A percentile compares a stretch with the other conserved stretches of the same genome.
These are phyloP conservation scores for Pelochelys cantorii DNA, from an alignment of 2,797 vertebrate genomes.

Conservation along the genomic window DNA sequence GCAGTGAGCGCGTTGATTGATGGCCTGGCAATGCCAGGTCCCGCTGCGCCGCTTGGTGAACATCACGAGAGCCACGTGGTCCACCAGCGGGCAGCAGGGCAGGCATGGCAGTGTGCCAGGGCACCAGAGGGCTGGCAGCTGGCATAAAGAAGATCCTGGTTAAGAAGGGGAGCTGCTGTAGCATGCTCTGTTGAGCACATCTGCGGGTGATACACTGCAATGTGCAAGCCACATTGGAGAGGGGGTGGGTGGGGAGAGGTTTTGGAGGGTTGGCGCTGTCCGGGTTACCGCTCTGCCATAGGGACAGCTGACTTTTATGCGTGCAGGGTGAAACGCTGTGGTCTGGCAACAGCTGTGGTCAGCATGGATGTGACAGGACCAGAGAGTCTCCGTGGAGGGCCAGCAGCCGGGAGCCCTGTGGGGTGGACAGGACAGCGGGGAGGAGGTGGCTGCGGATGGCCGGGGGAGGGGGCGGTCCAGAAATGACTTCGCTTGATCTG, in stretches of 20 bases:
- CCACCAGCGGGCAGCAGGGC: not conserved
- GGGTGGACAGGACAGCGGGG: too few species aligned
- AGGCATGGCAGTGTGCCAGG: not conserved
- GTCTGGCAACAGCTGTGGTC: too few species aligned
- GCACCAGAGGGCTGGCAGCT: not conserved
- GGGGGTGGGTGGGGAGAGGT: not conserved
- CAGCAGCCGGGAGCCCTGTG: too few species aligned
- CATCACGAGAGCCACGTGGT: not conserved
- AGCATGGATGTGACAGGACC: too few species aligned
- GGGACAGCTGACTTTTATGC: not conserved
- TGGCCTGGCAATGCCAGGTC: not conserved
- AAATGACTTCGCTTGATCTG: too few species aligned
- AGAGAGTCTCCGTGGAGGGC: too few species aligned
- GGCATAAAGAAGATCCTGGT: not conserved
- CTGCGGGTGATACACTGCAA: too few species aligned
- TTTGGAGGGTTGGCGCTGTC: not conserved
- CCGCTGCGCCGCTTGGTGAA: not conserved
- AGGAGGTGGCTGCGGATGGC: too few species aligned
- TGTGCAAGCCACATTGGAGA: not conserved
- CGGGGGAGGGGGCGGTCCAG: too few species aligned
- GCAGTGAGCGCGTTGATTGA: not conserved
- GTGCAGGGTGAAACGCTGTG: not conserved
- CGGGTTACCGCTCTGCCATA: not conserved
- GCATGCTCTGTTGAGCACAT: not conserved
- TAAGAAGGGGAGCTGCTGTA: not conserved